Evolutionary conservation across 1,140 invertebrate species (phyloP).

Genomic region (Orchestia grillus): DNA sequence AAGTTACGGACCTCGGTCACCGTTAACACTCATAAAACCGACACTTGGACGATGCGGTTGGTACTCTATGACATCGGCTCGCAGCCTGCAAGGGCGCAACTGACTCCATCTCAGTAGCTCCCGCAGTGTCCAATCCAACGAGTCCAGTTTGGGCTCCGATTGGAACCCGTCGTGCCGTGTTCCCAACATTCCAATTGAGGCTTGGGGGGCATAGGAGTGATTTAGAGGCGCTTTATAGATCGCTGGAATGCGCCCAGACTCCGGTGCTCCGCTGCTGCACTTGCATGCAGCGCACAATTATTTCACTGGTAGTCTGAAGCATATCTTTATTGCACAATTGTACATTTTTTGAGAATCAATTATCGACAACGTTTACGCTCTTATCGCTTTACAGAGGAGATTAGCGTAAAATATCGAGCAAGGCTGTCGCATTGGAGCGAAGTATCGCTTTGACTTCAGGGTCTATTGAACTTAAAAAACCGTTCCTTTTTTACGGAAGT

Average conservation of each 20-base stretch:
- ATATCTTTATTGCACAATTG: neutral
- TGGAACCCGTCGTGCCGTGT: neutral
- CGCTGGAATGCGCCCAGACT: neutral
- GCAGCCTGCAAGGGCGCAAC: neutral
- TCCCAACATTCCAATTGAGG: slow-evolving; percentile 35
- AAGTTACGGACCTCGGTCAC: neutral
- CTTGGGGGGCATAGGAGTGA: neutral
- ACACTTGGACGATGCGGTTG: neutral
- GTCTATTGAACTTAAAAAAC: neutral
- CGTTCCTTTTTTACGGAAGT: neutral
- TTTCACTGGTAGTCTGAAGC: neutral
- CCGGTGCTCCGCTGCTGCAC: neutral
- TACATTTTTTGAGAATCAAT: neutral
- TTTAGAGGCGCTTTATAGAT: slow-evolving; percentile 29
- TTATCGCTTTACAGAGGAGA: neutral
- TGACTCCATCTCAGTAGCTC: neutral
- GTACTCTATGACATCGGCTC: neutral
- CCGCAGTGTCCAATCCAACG: neutral
- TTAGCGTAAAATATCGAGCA: neutral
- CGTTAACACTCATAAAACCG: neutral
- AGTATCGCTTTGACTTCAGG: neutral
- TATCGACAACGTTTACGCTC: neutral
- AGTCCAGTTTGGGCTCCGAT: neutral
- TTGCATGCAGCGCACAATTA: neutral
- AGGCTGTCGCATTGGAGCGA: neutral